phyloP scores from a whole-genome alignment of 2,113 vertebrate genomes.

The Oriolus oriolus region DNA sequence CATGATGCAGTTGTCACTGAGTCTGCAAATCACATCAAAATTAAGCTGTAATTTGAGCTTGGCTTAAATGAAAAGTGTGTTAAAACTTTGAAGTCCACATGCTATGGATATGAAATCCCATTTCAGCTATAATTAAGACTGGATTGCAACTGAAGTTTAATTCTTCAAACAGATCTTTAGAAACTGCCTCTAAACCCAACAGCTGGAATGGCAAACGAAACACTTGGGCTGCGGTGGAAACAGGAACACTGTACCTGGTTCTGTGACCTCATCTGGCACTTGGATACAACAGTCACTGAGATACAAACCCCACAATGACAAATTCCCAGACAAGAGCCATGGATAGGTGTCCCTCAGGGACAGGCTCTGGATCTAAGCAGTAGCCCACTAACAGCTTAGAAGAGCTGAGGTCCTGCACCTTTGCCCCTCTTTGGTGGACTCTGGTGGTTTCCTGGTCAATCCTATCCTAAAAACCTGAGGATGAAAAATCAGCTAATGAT shows the following conservation, averaged over 20 bases:
- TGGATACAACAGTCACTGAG: not conserved
- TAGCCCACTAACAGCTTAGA: not conserved
- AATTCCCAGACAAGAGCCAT: not conserved
- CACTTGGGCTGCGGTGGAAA: not conserved
- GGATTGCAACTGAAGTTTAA: not conserved
- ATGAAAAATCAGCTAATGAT: not conserved
- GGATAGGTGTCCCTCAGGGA: not conserved
- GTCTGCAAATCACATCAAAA: slow-evolving; percentile 15
- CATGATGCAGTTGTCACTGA: not conserved
- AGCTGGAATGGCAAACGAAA: not conserved
- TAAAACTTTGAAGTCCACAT: not conserved
- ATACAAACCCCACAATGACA: not conserved
- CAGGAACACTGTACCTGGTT: not conserved
- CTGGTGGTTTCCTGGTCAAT: not conserved
- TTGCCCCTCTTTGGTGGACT: not conserved
- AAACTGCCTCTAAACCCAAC: not conserved
- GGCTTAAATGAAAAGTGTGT: not conserved
- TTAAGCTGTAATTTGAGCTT: not conserved
- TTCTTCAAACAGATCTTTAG: not conserved
- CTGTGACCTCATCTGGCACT: not conserved
- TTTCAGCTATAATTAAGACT: not conserved
- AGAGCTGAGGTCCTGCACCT: not conserved
- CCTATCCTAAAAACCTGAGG: not conserved
- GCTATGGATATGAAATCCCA: not conserved
- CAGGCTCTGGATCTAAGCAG: not conserved